Base-by-base conservation (phyloP, 1,140 invertebrate species). In the Maconellicoccus hirsutus region DNA sequence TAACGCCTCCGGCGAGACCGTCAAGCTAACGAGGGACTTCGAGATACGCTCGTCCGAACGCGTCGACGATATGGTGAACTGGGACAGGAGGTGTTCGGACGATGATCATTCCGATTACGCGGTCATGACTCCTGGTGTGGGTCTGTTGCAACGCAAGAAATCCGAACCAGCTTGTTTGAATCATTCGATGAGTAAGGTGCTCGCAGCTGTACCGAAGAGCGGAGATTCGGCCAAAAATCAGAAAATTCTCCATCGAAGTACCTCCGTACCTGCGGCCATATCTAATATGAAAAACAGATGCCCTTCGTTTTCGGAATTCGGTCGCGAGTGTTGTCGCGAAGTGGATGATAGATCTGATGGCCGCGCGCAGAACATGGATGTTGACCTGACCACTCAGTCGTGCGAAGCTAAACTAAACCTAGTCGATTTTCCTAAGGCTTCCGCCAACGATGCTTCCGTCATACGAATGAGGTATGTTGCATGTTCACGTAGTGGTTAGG, bases 201-300 rank as follows among this genome's bases (percentile, higher is more conserved):
- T 16, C n/a, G n/a, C n/a, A n/a, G n/a, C n/a, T n/a, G n/a, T n/a
- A n/a, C 42, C 42, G 6, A 3, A 4, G n/a, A 19, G 6, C 42
- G 12, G 42, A 52, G n/a, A n/a, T n/a, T 19, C 42, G 2, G 42
- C 42, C 42, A 52, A 19, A 19, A 6, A 33, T 33, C 29, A 33
- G 2, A 52, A 52, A 19, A 66, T 4, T 10, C 16, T 66, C 3
- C 61, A 66, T 12, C 61, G 61, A 23, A 25, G 61, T 66, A 66
- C 61, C 7, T 66, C 61, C 22, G 61, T 66, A 26, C 61, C 61
- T 10, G 8, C 61, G 61, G 25, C 61, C 61, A 66, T 66, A 19
- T 23, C 61, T 12, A 12, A 12, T 19, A 66, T 23, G 2, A 25
- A 26, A 26, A 66, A 66, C 16, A 12, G 61, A 4, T 23, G 61